Evolutionary conservation across 2,797 vertebrate species (phyloP).

Genomic region (Anolis apletophallus): DNA sequence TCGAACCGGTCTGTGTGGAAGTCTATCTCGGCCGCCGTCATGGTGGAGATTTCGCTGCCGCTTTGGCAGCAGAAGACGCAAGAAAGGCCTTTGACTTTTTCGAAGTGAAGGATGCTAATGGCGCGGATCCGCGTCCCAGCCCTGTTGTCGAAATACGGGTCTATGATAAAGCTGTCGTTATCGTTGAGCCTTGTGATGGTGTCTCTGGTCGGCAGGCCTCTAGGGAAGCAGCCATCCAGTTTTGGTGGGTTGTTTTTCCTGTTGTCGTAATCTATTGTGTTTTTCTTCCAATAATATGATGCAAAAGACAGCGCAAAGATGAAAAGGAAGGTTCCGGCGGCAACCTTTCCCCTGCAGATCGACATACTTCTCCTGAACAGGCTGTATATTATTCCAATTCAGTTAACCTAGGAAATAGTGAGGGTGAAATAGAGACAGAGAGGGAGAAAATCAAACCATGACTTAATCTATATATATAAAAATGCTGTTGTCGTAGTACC

Average conservation of each 20-base stretch:
- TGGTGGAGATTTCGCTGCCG: fast-evolving
- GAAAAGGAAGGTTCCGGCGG: neutral
- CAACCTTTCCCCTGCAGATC: slow-evolving; percentile 18
- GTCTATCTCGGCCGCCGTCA: slow-evolving; percentile 54
- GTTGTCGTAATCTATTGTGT: fast-evolving
- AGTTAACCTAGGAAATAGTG: slow-evolving; percentile 35
- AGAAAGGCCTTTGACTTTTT: slow-evolving; percentile 61
- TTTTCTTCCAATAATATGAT: neutral
- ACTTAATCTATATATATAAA: too few species aligned
- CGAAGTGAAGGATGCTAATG: slow-evolving; percentile 68
- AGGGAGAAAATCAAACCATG: neutral
- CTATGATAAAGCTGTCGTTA: slow-evolving; percentile 68
- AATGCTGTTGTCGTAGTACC: too few species aligned
- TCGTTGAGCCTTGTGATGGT: slow-evolving; percentile 58
- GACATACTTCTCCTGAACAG: slow-evolving; percentile 16
- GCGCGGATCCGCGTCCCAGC: slow-evolving; percentile 52
- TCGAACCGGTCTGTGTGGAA: slow-evolving; percentile 71
- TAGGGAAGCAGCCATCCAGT: neutral
- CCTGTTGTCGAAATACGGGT: slow-evolving; percentile 73
- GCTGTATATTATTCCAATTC: slow-evolving; percentile 13
- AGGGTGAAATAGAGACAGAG: neutral
- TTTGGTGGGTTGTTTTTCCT: too few species aligned
- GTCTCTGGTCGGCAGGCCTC: neutral
- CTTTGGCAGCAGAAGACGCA: slow-evolving; percentile 66
- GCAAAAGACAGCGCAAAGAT: neutral